Evolutionary conservation across 2,113 vertebrate species (phyloP).

Genomic region (Ictidomys tridecemlineatus): DNA sequence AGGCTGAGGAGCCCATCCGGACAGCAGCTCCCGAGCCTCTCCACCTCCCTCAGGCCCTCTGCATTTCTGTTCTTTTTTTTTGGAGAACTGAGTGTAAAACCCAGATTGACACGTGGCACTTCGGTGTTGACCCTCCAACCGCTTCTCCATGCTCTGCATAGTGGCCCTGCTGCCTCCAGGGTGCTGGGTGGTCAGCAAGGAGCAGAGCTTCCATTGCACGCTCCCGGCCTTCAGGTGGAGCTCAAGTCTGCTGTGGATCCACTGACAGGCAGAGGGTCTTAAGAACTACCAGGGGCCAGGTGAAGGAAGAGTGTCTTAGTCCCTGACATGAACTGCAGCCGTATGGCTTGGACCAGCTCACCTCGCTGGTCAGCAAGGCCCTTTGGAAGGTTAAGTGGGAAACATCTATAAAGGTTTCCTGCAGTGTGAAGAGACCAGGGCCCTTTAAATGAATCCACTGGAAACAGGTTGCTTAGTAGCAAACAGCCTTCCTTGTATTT

Average conservation of each 20-base stretch:
- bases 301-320: background rate
- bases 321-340: background rate
- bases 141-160: rapidly evolving
- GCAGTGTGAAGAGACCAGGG: background rate
- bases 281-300: background rate
- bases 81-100: background rate
- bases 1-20: too few relatives aligned
- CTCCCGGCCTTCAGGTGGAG: background rate
- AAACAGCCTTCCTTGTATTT: rapidly evolving
- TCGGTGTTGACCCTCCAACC: background rate
- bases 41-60: background rate
- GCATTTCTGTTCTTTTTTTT: background rate
- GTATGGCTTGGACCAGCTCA: background rate
- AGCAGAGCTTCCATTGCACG: rapidly evolving
- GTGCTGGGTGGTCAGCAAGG: background rate
- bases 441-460: background rate
- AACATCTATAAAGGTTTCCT: background rate
- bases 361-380: background rate
- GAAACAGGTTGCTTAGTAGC: background rate
- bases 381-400: background rate
- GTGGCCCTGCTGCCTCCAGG: rapidly evolving
- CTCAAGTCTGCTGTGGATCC: background rate
- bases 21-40: background rate
- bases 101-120: background rate
- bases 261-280: background rate